Evolutionary conservation across 1,140 invertebrate species (phyloP), one percentile per base, ranked within the genome.

Genomic region (Dufourea novaeangliae): DNA sequence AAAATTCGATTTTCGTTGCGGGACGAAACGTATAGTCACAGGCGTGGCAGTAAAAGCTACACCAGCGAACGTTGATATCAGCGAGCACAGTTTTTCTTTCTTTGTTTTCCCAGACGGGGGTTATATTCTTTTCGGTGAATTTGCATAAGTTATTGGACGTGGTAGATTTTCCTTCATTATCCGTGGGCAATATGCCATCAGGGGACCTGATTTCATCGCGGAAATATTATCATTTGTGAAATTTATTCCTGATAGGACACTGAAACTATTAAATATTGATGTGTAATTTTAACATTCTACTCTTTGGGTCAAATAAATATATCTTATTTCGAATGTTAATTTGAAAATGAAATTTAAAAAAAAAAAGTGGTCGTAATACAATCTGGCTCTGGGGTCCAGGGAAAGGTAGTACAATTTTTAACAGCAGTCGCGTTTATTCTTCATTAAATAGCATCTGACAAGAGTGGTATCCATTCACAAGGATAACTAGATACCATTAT

Each of bases 1-100:
- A 34, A 12, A 25, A 17, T 34, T 41, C 62, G 37, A 56, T 56
- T 66, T 37, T 22, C 46, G 46, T 66, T 66, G 25, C n/a, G n/a
- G 32, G 46, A 27, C 50, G 27, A 41, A 66, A 56, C 50, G 41
- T 25, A 46, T 20, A 52, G 62, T 66, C 32, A 54, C n/a, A 50
- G n/a, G 34, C 6, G 1, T 3, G 20, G n/a, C 14, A 10, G 50
- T 17, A n/a, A 56, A 74, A 74, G 66, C 41, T 66, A 54, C 29
- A n/a, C 2, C 12, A 14, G 2, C 12, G 32, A 20, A 7, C 32
- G 29, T 5, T 22, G 52, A 50, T 25, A 25, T 29, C 7, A 3
- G 5, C 27, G 20, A 29, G 12, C n/a, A 25, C 25, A 39, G 20
- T 41, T 63, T 54, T 54, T 66, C 46, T n/a, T 39, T 34, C 6